Conservation (phyloP, 2,113 vertebrate genomes). For the Aix galericulata region DNA sequence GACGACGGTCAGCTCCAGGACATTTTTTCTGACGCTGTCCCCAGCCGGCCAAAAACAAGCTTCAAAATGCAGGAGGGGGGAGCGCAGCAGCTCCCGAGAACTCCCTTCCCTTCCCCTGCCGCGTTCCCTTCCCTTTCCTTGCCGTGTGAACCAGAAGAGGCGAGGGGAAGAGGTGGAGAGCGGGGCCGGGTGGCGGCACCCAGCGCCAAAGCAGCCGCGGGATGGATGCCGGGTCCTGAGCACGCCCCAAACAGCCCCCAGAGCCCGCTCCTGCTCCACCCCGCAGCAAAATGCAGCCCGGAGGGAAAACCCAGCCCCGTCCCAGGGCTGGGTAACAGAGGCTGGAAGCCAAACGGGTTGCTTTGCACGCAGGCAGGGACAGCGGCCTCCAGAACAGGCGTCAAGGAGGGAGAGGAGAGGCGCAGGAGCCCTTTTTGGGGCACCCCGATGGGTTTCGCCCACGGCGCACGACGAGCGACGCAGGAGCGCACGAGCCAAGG, state of each 20-base stretch:
- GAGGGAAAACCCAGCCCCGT: neutral
- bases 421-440: constrained; percentile 27
- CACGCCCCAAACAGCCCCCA: neutral
- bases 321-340: neutral
- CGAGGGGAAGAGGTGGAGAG: neutral
- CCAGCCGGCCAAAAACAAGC: constrained; percentile 4
- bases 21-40: neutral
- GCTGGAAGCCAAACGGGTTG: neutral
- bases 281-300: neutral
- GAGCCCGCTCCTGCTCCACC: neutral
- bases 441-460: constrained; percentile 60
- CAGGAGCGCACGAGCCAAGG: neutral
- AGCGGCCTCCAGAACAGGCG: fast-evolving
- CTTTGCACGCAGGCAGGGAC: neutral
- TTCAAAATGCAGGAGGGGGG: neutral
- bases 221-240: neutral
- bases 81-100: neutral
- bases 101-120: neutral
- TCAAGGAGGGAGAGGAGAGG: neutral
- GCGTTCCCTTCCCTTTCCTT: neutral
- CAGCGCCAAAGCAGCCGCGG: neutral
- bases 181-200: fast-evolving
- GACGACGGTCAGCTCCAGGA: constrained; percentile 51
- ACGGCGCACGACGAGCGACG: constrained; percentile 39
- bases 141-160: neutral